Conservation (phyloP, 2,888 invertebrate species). For the Uloborus plumipes region DNA sequence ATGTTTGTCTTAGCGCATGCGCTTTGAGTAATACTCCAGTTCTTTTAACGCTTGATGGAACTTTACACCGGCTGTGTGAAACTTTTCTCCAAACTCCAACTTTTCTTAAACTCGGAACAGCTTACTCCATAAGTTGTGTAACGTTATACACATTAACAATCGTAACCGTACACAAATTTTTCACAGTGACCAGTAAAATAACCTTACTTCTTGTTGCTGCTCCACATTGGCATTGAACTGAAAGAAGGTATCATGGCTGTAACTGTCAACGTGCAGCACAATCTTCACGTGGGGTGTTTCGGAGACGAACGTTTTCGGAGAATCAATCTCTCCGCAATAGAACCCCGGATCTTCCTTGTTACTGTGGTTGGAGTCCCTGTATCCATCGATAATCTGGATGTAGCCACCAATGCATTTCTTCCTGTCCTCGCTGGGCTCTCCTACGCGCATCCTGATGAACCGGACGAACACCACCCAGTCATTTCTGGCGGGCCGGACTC, state of each 20-base stretch:
- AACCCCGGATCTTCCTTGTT: constrained; percentile 75
- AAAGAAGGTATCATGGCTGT: constrained; percentile 91
- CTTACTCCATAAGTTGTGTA: no score
- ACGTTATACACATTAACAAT: no score
- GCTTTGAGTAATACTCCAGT: no score
- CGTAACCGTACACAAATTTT: no score
- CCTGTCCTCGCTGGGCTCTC: constrained; percentile 62
- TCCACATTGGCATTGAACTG: constrained; percentile 90
- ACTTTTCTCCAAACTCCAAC: no score
- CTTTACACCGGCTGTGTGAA: no score
- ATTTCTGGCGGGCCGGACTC: constrained; percentile 87
- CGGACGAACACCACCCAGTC: constrained; percentile 82
- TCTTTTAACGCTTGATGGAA: no score
- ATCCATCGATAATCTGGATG: constrained; percentile 66
- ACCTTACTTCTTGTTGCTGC: constrained; percentile 81
- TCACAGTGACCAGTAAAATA: no score
- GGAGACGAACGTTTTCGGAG: constrained; percentile 93
- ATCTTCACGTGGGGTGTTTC: constrained; percentile 94
- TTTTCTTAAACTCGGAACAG: no score
- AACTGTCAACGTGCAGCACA: constrained; percentile 91
- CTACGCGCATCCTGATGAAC: constrained; percentile 65
- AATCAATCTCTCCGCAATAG: constrained; percentile 94
- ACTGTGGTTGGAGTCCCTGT: constrained; percentile 64
- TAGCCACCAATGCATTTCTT: constrained; percentile 62
- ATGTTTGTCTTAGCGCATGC: no score